phyloP scores from a whole-genome alignment of 2,888 invertebrate genomes.

The Agrenia bidenticulata region DNA sequence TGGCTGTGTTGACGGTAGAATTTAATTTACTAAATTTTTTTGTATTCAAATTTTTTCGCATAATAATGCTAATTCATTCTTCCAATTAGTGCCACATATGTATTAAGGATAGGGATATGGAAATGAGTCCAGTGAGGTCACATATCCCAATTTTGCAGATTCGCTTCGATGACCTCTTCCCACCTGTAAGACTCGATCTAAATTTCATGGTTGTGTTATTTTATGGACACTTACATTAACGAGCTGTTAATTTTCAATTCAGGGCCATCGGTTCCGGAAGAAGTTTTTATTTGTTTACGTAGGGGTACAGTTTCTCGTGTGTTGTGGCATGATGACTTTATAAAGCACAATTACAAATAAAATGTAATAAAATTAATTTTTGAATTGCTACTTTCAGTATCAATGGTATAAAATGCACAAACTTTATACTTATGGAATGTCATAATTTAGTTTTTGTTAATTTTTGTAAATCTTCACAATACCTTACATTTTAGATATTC shows the following conservation, averaged over 20 bases:
- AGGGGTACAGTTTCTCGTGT: slow-evolving; percentile 21
- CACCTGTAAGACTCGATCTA: slow-evolving; percentile 30
- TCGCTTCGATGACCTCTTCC: slow-evolving; percentile 29
- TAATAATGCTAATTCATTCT: background rate
- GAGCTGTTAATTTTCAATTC: background rate
- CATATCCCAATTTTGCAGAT: slow-evolving; percentile 32
- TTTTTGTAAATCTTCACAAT: no score
- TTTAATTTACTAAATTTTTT: background rate
- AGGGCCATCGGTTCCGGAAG: slow-evolving; percentile 27
- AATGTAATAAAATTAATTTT: no score
- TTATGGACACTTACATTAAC: background rate
- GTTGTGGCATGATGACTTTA: slow-evolving; percentile 32
- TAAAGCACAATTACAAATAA: no score
- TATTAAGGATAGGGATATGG: slow-evolving; percentile 16
- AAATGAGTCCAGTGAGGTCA: slow-evolving; percentile 23
- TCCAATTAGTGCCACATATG: slow-evolving; percentile 27
- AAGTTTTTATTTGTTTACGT: slow-evolving; percentile 27
- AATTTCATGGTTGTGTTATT: no score
- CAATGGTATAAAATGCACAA: no score
- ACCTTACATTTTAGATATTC: no score
- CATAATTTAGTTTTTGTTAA: no score
- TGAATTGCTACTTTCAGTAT: no score
- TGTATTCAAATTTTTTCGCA: background rate
- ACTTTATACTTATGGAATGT: no score
- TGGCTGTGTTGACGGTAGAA: slow-evolving; percentile 32